phyloP scores from a whole-genome alignment of 37 sponge, comb jelly and placozoan species.

The Ianthella basta region DNA sequence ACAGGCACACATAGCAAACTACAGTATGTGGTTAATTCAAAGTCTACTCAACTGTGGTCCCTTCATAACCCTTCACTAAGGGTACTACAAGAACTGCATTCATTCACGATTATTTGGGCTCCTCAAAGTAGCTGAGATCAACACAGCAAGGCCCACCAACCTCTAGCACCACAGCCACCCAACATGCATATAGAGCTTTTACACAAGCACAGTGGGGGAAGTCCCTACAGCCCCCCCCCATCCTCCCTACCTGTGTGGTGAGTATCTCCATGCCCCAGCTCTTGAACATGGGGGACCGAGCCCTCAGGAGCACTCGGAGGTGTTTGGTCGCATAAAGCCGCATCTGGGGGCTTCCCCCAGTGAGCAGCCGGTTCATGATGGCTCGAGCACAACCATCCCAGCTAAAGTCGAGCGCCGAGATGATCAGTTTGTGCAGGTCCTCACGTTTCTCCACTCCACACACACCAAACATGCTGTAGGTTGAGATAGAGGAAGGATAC shows the following conservation, averaged over 20 bases:
- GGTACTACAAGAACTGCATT: too few relatives aligned
- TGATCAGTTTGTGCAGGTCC: constrained; percentile 71
- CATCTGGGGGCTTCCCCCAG: constrained; percentile 43
- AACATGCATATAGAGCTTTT: too few relatives aligned
- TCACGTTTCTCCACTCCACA: constrained; percentile 56
- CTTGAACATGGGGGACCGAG: constrained; percentile 72
- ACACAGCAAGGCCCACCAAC: too few relatives aligned
- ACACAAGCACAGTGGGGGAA: too few relatives aligned
- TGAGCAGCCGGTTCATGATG: constrained; percentile 73
- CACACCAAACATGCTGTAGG: constrained; percentile 53
- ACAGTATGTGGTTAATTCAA: too few relatives aligned
- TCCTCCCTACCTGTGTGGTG: constrained; percentile 60
- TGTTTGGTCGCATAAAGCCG: constrained; percentile 79
- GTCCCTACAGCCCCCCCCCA: too few relatives aligned
- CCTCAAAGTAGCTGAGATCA: too few relatives aligned
- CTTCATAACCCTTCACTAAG: too few relatives aligned
- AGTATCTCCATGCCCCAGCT: constrained; percentile 87
- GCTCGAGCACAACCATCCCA: constrained; percentile 53
- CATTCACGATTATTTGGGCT: too few relatives aligned
- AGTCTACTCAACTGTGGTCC: too few relatives aligned
- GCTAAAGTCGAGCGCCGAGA: constrained; percentile 69
- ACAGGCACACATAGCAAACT: neutral
- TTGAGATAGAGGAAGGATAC: neutral
- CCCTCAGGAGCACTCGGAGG: constrained; percentile 73
- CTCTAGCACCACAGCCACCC: too few relatives aligned